Evolutionary conservation across 2,888 invertebrate genomes (phyloP).

Genomic region (Aporophyla nigra): DNA sequence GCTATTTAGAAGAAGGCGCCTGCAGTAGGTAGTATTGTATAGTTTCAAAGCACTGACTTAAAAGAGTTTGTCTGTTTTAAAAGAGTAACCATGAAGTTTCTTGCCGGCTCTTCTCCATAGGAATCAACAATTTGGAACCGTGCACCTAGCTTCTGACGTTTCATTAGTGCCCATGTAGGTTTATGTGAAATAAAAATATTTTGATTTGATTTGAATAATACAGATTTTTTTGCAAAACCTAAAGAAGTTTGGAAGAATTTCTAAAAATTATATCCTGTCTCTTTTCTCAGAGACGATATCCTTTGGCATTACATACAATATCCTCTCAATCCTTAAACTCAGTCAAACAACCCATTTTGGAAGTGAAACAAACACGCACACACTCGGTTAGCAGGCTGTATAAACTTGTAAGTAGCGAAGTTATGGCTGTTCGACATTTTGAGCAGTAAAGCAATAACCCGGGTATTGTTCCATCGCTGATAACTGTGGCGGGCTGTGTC

Average conservation of each 20-base stretch:
- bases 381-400: conserved; percentile 11
- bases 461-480: conserved; percentile 52
- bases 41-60: not conserved
- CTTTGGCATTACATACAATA: not conserved
- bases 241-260: not conserved
- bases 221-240: not conserved
- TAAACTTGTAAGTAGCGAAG: conserved; percentile 55
- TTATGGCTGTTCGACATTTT: conserved; percentile 55
- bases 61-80: too few species aligned
- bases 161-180: too few species aligned
- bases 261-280: not conserved
- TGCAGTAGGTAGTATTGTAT: not conserved
- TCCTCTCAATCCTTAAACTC: not conserved
- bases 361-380: conserved; percentile 12
- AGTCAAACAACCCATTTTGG: conserved; percentile 3
- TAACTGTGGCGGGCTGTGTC: conserved; percentile 38
- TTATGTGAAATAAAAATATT: too few species aligned
- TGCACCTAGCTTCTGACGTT: too few species aligned
- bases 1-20: not conserved
- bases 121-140: too few species aligned
- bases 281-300: not conserved
- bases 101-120: too few species aligned
- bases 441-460: conserved; percentile 60
- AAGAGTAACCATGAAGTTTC: too few species aligned
- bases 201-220: not conserved